Evolutionary conservation across 2,113 vertebrate species (phyloP).

Genomic region (Neofelis nebulosa): DNA sequence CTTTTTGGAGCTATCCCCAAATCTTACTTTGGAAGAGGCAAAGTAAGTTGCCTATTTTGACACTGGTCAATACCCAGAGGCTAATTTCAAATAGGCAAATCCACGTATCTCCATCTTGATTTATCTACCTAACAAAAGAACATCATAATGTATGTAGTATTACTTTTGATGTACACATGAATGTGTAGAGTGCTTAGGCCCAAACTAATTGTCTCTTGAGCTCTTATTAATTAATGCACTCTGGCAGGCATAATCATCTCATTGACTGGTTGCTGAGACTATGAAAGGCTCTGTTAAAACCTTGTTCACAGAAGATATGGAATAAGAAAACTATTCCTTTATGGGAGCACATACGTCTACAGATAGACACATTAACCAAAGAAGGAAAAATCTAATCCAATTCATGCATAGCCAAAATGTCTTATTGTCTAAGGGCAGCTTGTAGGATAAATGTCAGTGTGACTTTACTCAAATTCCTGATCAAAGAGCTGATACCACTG

Average conservation of each 20-base stretch:
- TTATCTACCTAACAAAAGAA: neutral
- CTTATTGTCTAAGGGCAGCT: neutral
- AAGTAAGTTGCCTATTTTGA: neutral
- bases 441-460: neutral
- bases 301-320: neutral
- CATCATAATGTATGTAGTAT: neutral
- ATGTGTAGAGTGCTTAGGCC: neutral
- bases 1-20: neutral
- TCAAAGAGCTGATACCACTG: neutral
- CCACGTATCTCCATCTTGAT: neutral
- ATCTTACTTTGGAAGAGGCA: neutral
- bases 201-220: neutral
- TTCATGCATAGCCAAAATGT: neutral
- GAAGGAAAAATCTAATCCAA: neutral
- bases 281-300: neutral
- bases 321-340: neutral
- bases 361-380: neutral
- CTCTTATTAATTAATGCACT: neutral
- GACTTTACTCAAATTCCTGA: neutral
- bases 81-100: neutral
- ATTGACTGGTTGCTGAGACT: neutral
- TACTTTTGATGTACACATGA: neutral
- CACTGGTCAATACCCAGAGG: neutral
- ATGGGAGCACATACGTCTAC: neutral
- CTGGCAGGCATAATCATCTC: neutral